These are phyloP conservation scores for Limnephilus lunatus DNA, from an alignment of 2,888 invertebrate species.

Conservation along the genomic window DNA sequence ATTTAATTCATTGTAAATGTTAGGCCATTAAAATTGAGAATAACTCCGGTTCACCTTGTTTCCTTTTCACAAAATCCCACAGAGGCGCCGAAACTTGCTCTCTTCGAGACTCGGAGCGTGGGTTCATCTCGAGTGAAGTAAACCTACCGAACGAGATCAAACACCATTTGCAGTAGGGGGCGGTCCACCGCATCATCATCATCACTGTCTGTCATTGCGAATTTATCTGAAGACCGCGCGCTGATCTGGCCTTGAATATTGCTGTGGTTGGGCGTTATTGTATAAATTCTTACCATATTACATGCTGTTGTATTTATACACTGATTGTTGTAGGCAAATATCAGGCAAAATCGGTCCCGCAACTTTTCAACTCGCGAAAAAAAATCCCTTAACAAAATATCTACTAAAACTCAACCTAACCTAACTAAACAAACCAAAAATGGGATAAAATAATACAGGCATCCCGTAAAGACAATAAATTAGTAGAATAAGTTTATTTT, in stretches of 20 bases:
- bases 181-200: not conserved
- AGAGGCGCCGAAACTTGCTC: slow-evolving; percentile 13
- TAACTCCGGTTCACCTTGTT: not conserved
- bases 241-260: not conserved
- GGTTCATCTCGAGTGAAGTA: not conserved
- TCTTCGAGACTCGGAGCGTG: not conserved
- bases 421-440: no score
- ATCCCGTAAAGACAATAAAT: no score
- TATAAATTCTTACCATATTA: not conserved
- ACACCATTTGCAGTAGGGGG: not conserved
- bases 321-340: not conserved
- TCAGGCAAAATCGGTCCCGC: no score
- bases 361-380: no score
- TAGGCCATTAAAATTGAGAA: not conserved
- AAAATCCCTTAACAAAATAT: no score
- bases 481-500: no score
- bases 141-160: not conserved
- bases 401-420: no score
- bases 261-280: not conserved
- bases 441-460: no score
- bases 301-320: not conserved
- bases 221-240: not conserved
- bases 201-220: not conserved
- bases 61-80: not conserved
- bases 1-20: not conserved